Evolutionary conservation across 2,888 invertebrate species (phyloP).

Genomic region (Rosalia funebris): DNA sequence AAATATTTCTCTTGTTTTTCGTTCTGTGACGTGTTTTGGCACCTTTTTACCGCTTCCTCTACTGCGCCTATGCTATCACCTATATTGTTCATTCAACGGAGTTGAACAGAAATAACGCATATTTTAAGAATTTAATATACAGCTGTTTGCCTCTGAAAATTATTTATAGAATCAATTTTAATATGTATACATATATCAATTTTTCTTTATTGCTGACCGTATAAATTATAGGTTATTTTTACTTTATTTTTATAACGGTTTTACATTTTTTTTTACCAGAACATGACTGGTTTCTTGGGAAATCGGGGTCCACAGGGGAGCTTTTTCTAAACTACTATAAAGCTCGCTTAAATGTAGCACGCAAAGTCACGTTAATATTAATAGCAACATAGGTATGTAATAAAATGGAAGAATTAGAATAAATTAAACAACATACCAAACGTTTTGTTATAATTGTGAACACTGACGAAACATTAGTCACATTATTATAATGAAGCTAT

Average conservation of each 20-base stretch:
- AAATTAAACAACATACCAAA: too few species aligned
- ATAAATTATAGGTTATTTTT: not conserved
- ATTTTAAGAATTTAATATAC: constrained; percentile 16
- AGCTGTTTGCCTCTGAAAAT: constrained; percentile 11
- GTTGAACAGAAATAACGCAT: constrained; percentile 16
- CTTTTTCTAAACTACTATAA: too few species aligned
- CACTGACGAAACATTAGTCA: too few species aligned
- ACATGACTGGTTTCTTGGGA: too few species aligned
- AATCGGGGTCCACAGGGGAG: too few species aligned
- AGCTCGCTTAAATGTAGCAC: too few species aligned
- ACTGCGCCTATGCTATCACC: not conserved
- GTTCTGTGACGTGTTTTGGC: constrained; percentile 14
- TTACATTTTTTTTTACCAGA: not conserved
- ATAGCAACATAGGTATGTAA: too few species aligned
- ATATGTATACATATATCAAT: not conserved
- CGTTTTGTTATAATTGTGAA: too few species aligned
- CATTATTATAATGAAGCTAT: too few species aligned
- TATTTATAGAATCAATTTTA: constrained; percentile 18
- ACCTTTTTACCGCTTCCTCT: constrained; percentile 7
- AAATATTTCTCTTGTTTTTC: constrained; percentile 4
- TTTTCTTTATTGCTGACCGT: not conserved
- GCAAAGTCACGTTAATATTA: too few species aligned
- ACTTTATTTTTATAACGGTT: not conserved
- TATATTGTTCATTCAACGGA: constrained; percentile 22
- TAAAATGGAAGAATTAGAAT: too few species aligned